Percentiles rank a stretch among this genome's conserved stretches.
These are phyloP conservation scores for Benthosema pterotum DNA, from an alignment of 2,797 vertebrate species.

Conservation along the genomic window DNA sequence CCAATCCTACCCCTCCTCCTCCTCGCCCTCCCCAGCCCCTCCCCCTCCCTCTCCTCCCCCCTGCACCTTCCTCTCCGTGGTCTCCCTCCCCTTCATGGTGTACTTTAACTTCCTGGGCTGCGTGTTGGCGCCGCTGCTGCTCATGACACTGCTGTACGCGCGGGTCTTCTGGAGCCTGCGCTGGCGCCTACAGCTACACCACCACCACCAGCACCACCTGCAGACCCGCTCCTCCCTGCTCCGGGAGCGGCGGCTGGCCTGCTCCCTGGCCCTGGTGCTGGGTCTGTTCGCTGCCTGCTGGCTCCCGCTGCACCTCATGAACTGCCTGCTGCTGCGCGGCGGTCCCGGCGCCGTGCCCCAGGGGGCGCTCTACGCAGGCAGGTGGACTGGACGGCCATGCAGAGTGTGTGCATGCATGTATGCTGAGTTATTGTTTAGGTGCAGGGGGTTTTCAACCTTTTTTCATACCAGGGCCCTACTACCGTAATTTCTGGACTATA, in stretches of 20 bases:
- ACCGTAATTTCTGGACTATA: too few species aligned
- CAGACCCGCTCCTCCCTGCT: slow-evolving; percentile 75
- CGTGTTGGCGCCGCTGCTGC: slow-evolving; percentile 80
- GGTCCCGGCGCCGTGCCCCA: slow-evolving; percentile 36
- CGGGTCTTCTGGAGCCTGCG: slow-evolving; percentile 81
- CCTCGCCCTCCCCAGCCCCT: slow-evolving; percentile 22
- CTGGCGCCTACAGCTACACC: slow-evolving; percentile 76
- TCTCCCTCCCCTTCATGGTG: slow-evolving; percentile 85
- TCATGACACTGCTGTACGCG: slow-evolving; percentile 82
- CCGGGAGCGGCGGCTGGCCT: slow-evolving; percentile 81
- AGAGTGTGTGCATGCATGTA: too few species aligned
- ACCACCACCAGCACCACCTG: too few species aligned
- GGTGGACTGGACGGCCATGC: too few species aligned
- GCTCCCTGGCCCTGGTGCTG: slow-evolving; percentile 85
- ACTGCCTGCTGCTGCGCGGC: slow-evolving; percentile 74
- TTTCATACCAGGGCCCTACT: too few species aligned
- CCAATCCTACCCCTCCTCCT: slow-evolving; percentile 1
- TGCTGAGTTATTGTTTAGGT: too few species aligned
- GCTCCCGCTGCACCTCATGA: slow-evolving; percentile 86
- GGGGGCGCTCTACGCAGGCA: slow-evolving; percentile 58
- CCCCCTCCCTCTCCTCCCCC: slow-evolving; percentile 8
- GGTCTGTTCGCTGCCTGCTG: slow-evolving; percentile 84
- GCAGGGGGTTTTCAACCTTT: too few species aligned
- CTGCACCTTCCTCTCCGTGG: slow-evolving; percentile 74
- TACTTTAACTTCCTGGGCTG: slow-evolving; percentile 84